Evolutionary conservation across 2,797 vertebrate species (phyloP).

Genomic region (Florisuga fusca): DNA sequence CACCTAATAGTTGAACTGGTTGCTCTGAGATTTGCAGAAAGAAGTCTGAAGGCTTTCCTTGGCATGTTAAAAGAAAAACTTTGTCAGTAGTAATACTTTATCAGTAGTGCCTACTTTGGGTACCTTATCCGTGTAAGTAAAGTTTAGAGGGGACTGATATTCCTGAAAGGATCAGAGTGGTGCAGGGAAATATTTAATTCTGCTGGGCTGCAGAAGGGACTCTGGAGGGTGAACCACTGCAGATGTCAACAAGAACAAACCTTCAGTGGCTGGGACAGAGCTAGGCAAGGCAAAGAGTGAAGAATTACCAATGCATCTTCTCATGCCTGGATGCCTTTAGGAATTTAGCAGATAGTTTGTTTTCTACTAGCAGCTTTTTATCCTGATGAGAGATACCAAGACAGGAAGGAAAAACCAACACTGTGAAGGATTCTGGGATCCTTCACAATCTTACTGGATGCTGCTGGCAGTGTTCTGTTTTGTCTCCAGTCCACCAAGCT

Average conservation of each 20-base stretch:
- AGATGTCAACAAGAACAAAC: background rate
- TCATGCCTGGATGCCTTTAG: background rate
- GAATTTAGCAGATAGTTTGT: background rate
- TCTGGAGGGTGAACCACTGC: background rate
- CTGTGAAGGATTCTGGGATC: background rate
- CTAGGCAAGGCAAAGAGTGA: fast-evolving
- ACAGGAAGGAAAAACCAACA: background rate
- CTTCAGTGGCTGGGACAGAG: background rate
- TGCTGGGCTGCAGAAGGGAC: background rate
- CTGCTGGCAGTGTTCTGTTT: background rate
- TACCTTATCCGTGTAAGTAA: background rate
- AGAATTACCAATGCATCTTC: background rate
- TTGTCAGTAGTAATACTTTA: background rate
- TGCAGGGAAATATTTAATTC: background rate
- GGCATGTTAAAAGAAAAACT: background rate
- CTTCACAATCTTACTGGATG: background rate
- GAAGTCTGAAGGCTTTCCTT: background rate
- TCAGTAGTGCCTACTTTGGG: background rate
- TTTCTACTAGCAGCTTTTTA: background rate
- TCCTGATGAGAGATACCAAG: background rate
- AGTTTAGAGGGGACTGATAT: background rate
- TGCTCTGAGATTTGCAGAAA: background rate
- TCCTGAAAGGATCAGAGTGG: background rate
- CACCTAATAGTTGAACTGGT: background rate
- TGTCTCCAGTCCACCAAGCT: background rate